These are phyloP conservation scores for Atrina japonica DNA, from an alignment of 2,888 invertebrate species.

Conservation along the genomic window DNA sequence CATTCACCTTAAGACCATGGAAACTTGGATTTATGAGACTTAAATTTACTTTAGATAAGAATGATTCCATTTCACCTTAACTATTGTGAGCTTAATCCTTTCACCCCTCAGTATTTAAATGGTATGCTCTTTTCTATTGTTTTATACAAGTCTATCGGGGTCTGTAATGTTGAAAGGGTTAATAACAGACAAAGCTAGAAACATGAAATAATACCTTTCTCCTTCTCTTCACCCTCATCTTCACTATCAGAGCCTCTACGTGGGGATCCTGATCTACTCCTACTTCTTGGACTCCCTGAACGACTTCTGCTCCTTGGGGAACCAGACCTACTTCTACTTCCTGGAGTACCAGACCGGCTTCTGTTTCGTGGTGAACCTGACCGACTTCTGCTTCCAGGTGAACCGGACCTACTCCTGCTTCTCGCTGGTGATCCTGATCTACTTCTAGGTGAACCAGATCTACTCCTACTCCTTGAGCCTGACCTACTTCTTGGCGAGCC, in stretches of 20 bases:
- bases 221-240: conserved; percentile 43
- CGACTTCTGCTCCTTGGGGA: conserved; percentile 41
- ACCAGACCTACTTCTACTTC: conserved; percentile 46
- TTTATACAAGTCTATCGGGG: no score
- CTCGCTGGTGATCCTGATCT: conserved; percentile 48
- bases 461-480: conserved; percentile 44
- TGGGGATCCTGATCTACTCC: conserved; percentile 40
- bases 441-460: conserved; percentile 39
- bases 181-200: no score
- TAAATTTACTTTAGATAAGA: no score
- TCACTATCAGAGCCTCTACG: conserved; percentile 44
- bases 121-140: no score
- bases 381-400: conserved; percentile 40
- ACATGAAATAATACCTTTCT: no score
- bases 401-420: conserved; percentile 47
- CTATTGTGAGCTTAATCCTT: no score
- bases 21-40: no score
- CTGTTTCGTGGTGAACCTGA: conserved; percentile 49
- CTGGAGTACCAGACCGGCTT: conserved; percentile 38
- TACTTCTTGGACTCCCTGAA: conserved; percentile 48
- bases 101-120: no score
- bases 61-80: no score
- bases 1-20: no score
- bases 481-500: conserved; percentile 37
- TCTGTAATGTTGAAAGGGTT: no score